Percentiles rank a stretch among this genome's conserved stretches.
phyloP scores from a whole-genome alignment of 2,888 invertebrate species.

The Nephrotoma flavescens region DNA sequence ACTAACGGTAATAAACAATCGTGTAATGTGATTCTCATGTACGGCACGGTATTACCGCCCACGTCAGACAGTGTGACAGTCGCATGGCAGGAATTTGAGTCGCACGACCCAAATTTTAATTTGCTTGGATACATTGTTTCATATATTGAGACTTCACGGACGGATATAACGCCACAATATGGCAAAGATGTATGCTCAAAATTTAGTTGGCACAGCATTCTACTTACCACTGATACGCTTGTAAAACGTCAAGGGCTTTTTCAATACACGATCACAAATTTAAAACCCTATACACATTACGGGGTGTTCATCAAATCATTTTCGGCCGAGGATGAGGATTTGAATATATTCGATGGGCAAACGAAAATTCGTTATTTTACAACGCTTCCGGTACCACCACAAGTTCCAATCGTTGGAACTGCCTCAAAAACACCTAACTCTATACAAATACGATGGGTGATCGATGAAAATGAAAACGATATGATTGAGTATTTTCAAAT shows the following conservation, averaged over 20 bases:
- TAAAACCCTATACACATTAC: constrained; percentile 55
- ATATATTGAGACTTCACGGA: constrained; percentile 39
- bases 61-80: constrained; percentile 6
- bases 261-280: constrained; percentile 26
- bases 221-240: not conserved
- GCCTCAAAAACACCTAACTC: constrained; percentile 22
- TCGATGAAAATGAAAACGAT: constrained; percentile 34
- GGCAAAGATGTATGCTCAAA: constrained; percentile 37
- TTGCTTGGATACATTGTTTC: constrained; percentile 49
- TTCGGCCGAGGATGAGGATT: constrained; percentile 28
- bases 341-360: constrained; percentile 30
- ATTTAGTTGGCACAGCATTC: not conserved
- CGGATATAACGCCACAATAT: constrained; percentile 37
- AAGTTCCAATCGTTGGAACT: constrained; percentile 20
- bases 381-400: constrained; percentile 44
- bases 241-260: constrained; percentile 18
- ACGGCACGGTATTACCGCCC: constrained; percentile 23
- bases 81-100: constrained; percentile 5
- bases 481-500: constrained; percentile 26
- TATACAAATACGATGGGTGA: constrained; percentile 40
- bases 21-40: constrained; percentile 39
- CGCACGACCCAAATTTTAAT: constrained; percentile 14
- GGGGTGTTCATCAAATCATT: constrained; percentile 58
- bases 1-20: constrained; percentile 57
- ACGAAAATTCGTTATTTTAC: constrained; percentile 46